These are phyloP conservation scores for Petroica traversi DNA, from an alignment of 2,113 vertebrate genomes.

Conservation along the genomic window DNA sequence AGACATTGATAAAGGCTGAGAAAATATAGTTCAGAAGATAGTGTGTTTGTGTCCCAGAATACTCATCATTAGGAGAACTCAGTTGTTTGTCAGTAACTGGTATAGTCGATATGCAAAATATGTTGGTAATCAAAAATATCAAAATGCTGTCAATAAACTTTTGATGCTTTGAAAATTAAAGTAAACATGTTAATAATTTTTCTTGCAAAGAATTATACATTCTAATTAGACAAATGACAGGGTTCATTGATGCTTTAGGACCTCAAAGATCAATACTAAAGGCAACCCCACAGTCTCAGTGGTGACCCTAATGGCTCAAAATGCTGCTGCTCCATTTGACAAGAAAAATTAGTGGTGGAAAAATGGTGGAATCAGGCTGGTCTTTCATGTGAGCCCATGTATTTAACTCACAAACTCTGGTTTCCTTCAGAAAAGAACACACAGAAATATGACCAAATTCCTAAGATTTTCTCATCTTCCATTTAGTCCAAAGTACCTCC, in stretches of 20 bases:
- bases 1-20: neutral
- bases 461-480: neutral
- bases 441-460: neutral
- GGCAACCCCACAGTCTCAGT: neutral
- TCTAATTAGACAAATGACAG: neutral
- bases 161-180: neutral
- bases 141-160: neutral
- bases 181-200: neutral
- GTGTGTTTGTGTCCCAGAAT: neutral
- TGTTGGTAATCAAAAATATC: neutral
- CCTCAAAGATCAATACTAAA: neutral
- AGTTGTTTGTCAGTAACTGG: neutral
- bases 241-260: neutral
- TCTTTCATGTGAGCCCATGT: neutral
- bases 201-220: neutral
- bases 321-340: neutral
- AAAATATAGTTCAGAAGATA: neutral
- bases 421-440: neutral
- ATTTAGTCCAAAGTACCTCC: neutral
- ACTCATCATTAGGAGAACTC: neutral
- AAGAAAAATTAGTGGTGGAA: neutral
- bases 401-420: neutral
- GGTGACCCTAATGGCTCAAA: neutral
- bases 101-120: neutral
- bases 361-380: neutral